phyloP scores from a whole-genome alignment of 2,113 vertebrate species.

The Charina bottae region DNA sequence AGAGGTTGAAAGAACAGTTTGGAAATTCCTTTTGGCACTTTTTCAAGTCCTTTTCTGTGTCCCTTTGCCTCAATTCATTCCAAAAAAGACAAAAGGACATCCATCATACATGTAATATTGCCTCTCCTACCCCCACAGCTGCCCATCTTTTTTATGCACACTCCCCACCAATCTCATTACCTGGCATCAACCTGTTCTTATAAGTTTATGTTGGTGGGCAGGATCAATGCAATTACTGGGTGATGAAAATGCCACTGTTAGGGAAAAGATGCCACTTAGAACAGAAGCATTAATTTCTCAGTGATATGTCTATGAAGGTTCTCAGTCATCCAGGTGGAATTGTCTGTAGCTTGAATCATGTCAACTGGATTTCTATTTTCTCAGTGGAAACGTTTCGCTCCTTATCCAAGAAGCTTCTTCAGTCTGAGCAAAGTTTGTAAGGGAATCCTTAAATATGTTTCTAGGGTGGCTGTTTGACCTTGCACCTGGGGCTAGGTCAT shows the following conservation, averaged over 20 bases:
- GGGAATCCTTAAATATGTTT: no score
- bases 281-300: background rate
- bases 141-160: background rate
- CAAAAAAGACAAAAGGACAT: background rate
- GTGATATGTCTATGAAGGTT: no score
- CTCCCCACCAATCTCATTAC: background rate
- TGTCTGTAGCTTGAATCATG: no score
- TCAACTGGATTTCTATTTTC: no score
- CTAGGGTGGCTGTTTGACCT: no score
- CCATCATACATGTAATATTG: background rate
- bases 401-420: no score
- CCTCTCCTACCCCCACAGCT: background rate
- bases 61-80: conserved; percentile 35
- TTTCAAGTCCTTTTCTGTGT: conserved; percentile 13
- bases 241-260: background rate
- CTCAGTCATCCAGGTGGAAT: no score
- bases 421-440: no score
- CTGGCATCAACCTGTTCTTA: background rate
- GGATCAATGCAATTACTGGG: background rate
- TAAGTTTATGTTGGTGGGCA: background rate
- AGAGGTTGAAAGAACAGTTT: conserved; percentile 15
- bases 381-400: no score
- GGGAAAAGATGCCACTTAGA: background rate
- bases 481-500: no score
- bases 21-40: conserved; percentile 56